phyloP scores from a whole-genome alignment of 2,888 invertebrate species.

The Syritta pipiens region DNA sequence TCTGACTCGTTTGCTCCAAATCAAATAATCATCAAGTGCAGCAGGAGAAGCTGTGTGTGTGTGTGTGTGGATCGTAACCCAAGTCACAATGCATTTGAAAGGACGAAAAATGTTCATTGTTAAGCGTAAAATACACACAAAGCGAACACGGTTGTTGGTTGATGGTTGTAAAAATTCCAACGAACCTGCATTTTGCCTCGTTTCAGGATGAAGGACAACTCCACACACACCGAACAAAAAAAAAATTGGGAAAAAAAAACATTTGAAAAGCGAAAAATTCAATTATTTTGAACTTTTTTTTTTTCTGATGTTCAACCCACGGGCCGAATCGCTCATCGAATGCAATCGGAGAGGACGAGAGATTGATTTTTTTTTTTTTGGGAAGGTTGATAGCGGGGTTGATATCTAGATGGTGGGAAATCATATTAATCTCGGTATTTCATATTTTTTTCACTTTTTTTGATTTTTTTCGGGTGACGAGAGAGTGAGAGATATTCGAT shows the following conservation, averaged over 20 bases:
- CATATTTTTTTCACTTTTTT: conserved; percentile 23
- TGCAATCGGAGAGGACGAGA: conserved; percentile 40
- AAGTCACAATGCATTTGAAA: conserved; percentile 14
- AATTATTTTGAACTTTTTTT: conserved; percentile 55
- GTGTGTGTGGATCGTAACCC: neutral
- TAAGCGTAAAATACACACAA: conserved; percentile 30
- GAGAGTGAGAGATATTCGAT: conserved; percentile 13
- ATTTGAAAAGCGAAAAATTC: conserved; percentile 40
- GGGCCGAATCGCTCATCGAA: neutral
- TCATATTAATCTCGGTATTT: conserved; percentile 48
- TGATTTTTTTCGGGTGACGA: neutral
- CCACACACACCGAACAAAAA: too few relatives aligned
- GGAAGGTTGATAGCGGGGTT: too few relatives aligned
- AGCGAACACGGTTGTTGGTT: conserved; percentile 8
- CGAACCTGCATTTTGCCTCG: neutral
- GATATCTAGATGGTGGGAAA: conserved; percentile 19
- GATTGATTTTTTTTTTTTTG: conserved; percentile 40
- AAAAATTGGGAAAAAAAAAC: too few relatives aligned
- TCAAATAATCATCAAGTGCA: conserved; percentile 41
- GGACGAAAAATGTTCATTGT: conserved; percentile 28
- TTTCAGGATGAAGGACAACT: neutral
- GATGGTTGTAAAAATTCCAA: conserved; percentile 21
- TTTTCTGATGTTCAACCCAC: conserved; percentile 9
- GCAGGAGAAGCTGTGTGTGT: neutral
- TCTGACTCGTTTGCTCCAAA: conserved; percentile 2